Conservation (phyloP, 2,888 invertebrate genomes). For the Habrosyne pyritoides region DNA sequence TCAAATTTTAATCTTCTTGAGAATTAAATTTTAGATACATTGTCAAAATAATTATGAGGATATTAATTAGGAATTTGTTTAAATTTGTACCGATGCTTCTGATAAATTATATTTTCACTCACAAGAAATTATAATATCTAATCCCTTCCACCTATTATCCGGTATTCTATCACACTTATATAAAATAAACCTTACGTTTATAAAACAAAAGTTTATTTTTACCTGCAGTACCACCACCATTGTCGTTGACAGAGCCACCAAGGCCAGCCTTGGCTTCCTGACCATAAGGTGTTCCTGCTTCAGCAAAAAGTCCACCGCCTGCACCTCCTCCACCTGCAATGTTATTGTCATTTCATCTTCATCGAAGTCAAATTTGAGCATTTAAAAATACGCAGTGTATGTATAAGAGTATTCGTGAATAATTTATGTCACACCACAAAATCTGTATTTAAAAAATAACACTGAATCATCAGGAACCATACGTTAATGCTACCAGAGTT, state of each 20-base stretch:
- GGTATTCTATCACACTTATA: too few species aligned
- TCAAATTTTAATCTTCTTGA: neutral
- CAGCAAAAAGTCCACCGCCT: conserved; percentile 87
- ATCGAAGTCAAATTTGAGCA: too few species aligned
- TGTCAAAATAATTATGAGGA: neutral
- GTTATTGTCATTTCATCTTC: neutral
- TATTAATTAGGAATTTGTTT: neutral
- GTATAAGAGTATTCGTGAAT: too few species aligned
- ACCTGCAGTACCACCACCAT: conserved; percentile 74
- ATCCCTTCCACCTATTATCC: too few species aligned
- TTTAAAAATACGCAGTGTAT: too few species aligned
- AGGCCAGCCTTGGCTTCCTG: conserved; percentile 87
- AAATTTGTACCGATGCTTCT: neutral
- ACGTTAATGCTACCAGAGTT: too few species aligned
- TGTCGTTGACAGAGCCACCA: conserved; percentile 81
- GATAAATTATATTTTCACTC: too few species aligned
- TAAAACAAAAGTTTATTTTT: neutral
- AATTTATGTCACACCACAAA: too few species aligned
- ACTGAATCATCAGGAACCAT: too few species aligned
- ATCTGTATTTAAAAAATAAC: too few species aligned
- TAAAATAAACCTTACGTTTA: neutral
- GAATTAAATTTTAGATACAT: neutral
- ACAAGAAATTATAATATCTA: too few species aligned
- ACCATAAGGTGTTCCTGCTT: conserved; percentile 88
- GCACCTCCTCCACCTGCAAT: conserved; percentile 56